Percentiles rank a stretch among this genome's conserved stretches.
Conservation (phyloP, 2,888 invertebrate species). For the Drosophila engyochracea region DNA sequence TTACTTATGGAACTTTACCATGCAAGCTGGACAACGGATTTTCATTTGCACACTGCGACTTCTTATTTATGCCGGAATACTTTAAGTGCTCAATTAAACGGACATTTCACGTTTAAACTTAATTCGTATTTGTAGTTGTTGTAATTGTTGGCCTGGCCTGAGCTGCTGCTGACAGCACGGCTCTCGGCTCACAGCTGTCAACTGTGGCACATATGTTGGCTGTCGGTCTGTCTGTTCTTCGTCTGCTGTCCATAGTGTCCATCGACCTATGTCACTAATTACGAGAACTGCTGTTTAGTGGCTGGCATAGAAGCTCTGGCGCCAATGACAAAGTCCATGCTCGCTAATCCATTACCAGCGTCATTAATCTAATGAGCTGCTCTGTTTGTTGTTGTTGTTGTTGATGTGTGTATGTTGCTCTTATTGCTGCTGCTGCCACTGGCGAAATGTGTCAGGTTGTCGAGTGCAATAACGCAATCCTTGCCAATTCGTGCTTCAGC, state of each 20-base stretch:
- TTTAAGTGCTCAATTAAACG: constrained; percentile 59
- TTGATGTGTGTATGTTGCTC: constrained; percentile 1
- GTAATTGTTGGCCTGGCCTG: constrained; percentile 35
- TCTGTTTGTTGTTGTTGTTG: constrained; percentile 41
- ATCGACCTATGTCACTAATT: constrained; percentile 74
- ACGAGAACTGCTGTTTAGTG: constrained; percentile 63
- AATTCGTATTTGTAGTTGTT: constrained; percentile 18
- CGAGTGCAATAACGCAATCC: constrained; percentile 28
- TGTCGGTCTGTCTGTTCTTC: constrained; percentile 19
- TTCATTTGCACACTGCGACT: constrained; percentile 28
- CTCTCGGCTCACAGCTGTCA: constrained; percentile 10
- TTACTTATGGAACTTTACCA: constrained; percentile 21
- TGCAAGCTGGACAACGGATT: constrained; percentile 21
- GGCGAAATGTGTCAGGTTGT: constrained; percentile 55
- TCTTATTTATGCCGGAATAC: constrained; percentile 30
- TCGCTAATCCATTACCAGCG: constrained; percentile 79
- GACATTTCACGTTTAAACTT: constrained; percentile 41
- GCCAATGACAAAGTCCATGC: constrained; percentile 63
- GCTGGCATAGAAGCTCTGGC: constrained; percentile 60
- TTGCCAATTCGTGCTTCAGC: constrained; percentile 47
- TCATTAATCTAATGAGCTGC: constrained; percentile 80
- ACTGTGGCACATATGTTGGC: constrained; percentile 33
- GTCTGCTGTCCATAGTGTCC: constrained; percentile 26
- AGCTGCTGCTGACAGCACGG: constrained; percentile 40
- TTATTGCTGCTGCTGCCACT: constrained; percentile 35